Evolutionary conservation across 2,797 vertebrate genomes (phyloP).

Genomic region (Sebastes oblongus): DNA sequence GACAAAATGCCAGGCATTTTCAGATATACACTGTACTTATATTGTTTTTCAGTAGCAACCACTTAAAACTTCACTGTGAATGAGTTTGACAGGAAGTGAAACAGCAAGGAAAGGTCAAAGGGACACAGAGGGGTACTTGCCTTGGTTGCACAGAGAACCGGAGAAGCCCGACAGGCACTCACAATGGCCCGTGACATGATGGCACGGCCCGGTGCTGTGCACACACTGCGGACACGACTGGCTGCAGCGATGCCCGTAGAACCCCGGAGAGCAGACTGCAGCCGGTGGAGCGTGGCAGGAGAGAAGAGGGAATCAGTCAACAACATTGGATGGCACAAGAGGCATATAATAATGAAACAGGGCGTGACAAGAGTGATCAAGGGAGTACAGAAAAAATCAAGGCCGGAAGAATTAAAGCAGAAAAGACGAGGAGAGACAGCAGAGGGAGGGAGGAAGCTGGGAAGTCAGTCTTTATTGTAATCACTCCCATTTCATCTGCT

Average conservation of each 20-base stretch:
- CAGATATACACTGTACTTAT: neutral
- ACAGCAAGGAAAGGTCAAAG: constrained; percentile 26
- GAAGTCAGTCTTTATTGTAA: constrained; percentile 61
- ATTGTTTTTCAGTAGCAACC: neutral
- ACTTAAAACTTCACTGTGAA: constrained; percentile 19
- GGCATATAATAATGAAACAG: constrained; percentile 58
- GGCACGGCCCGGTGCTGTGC: constrained; percentile 93
- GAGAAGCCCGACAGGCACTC: constrained; percentile 95
- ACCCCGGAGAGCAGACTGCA: constrained; percentile 92
- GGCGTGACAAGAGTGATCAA: constrained; percentile 59
- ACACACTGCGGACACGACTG: constrained; percentile 94
- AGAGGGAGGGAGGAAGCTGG: constrained; percentile 37
- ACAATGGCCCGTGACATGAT: constrained; percentile 92
- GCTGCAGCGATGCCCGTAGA: constrained; percentile 92
- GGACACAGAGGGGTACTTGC: constrained; percentile 77
- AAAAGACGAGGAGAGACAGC: constrained; percentile 36
- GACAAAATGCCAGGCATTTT: constrained; percentile 21
- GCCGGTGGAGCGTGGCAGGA: constrained; percentile 20
- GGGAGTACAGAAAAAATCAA: constrained; percentile 53
- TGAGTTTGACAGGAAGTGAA: constrained; percentile 14
- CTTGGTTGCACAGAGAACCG: constrained; percentile 95
- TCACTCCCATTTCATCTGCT: constrained; percentile 53
- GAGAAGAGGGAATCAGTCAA: constrained; percentile 34
- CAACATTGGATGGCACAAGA: constrained; percentile 50
- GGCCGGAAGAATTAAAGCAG: constrained; percentile 48